phyloP scores from a whole-genome alignment of 2,888 invertebrate genomes.

The Malthinus seriepunctatus region DNA sequence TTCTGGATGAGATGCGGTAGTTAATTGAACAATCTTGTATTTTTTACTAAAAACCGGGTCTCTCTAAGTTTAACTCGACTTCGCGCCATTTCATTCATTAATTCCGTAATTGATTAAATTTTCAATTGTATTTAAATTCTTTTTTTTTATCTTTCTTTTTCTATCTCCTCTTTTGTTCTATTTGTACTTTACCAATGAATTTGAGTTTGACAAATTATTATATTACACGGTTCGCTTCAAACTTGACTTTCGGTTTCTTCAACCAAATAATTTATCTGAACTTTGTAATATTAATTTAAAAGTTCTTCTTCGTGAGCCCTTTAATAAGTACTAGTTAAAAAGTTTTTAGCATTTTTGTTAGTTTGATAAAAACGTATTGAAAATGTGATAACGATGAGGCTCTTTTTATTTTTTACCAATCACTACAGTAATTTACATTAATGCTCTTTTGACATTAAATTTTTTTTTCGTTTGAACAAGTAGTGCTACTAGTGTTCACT shows the following conservation, averaged over 20 bases:
- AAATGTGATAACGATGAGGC: too few species aligned
- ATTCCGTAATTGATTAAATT: constrained; percentile 43
- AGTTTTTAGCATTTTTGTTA: too few species aligned
- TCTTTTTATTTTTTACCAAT: neutral
- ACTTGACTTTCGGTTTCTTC: constrained; percentile 13
- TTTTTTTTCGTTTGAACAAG: too few species aligned
- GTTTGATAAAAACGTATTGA: too few species aligned
- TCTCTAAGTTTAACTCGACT: constrained; percentile 40
- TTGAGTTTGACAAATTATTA: constrained; percentile 29
- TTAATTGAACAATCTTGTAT: constrained; percentile 49
- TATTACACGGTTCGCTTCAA: constrained; percentile 25
- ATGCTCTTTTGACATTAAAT: too few species aligned
- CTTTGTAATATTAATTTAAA: constrained; percentile 4
- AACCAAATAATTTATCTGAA: constrained; percentile 6
- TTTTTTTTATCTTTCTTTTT: constrained; percentile 5
- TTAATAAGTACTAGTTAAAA: neutral
- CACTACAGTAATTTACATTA: too few species aligned
- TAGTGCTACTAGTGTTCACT: too few species aligned
- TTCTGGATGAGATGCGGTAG: constrained; percentile 41
- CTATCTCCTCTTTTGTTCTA: constrained; percentile 23
- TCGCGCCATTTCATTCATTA: constrained; percentile 42
- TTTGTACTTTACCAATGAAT: constrained; percentile 28
- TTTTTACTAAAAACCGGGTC: constrained; percentile 36
- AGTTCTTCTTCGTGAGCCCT: constrained; percentile 1
- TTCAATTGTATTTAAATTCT: constrained; percentile 38